Percentiles rank a stretch among this genome's conserved stretches.
Conservation (phyloP, 2,113 vertebrate genomes). For the Mixornis gularis region DNA sequence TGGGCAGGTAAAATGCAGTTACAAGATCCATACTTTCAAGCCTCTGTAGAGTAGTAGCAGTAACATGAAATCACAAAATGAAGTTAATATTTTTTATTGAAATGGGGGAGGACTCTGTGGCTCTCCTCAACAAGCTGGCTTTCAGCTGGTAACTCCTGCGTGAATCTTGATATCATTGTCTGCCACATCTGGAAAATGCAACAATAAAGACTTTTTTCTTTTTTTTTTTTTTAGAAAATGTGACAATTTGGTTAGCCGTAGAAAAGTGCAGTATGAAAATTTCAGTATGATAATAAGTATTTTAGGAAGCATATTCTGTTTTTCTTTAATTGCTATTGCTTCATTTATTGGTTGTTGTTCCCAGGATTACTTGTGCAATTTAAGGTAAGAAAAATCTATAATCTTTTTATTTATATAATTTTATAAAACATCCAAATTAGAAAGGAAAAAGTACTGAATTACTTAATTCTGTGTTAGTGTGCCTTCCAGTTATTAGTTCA, state of each 20-base stretch:
- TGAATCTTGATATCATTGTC: neutral
- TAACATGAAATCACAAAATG: neutral
- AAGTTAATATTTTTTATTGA: neutral
- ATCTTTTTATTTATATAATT: neutral
- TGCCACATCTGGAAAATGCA: neutral
- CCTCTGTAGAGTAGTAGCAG: neutral
- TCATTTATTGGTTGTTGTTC: neutral
- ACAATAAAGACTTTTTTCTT: accelerated
- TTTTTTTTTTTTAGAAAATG: neutral
- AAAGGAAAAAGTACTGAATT: neutral
- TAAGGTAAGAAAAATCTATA: neutral
- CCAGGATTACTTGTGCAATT: neutral
- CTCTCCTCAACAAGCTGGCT: neutral
- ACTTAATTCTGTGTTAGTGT: neutral
- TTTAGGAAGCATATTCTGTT: neutral
- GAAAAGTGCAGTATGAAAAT: neutral
- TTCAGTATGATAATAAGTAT: neutral
- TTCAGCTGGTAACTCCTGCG: neutral
- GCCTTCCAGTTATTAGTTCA: neutral
- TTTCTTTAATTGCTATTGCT: neutral
- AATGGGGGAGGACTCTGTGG: neutral
- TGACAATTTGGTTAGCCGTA: neutral
- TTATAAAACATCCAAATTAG: neutral
- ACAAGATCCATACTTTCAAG: neutral
- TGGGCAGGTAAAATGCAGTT: neutral